These are phyloP conservation scores for Dusona sp. DNA, from an alignment of 2,888 invertebrate species.

Conservation along the genomic window DNA sequence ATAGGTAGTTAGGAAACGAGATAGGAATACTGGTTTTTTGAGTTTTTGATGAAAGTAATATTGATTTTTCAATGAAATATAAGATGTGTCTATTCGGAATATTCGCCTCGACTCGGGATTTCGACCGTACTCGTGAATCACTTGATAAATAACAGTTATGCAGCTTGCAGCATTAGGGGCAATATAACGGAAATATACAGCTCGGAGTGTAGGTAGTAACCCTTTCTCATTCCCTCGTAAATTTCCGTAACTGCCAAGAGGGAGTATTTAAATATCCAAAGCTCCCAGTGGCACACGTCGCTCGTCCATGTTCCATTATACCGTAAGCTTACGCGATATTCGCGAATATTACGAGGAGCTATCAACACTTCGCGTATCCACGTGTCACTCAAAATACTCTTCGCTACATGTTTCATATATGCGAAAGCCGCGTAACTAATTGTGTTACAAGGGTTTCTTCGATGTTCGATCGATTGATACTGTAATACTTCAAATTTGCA, in stretches of 20 bases:
- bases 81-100: neutral
- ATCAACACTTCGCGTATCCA: constrained; percentile 31
- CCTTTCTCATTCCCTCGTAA: constrained; percentile 33
- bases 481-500: neutral
- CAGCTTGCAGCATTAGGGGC: constrained; percentile 13
- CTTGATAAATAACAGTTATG: constrained; percentile 9
- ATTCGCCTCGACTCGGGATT: neutral
- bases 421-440: neutral
- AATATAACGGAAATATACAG: constrained; percentile 18
- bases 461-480: neutral
- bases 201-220: constrained; percentile 17
- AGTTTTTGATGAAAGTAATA: neutral
- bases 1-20: too few relatives aligned
- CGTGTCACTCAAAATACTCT: constrained; percentile 29
- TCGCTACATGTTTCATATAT: constrained; percentile 6
- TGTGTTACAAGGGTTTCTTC: constrained; percentile 2
- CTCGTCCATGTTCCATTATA: constrained; percentile 34
- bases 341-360: constrained; percentile 17
- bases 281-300: constrained; percentile 36
- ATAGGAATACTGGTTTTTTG: neutral
- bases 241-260: constrained; percentile 30
- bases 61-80: neutral
- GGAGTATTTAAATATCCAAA: constrained; percentile 35
- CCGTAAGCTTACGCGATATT: constrained; percentile 21
- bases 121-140: constrained; percentile 12